These are phyloP conservation scores for Prunella fulvescens DNA, from an alignment of 2,113 vertebrate genomes.

Conservation along the genomic window DNA sequence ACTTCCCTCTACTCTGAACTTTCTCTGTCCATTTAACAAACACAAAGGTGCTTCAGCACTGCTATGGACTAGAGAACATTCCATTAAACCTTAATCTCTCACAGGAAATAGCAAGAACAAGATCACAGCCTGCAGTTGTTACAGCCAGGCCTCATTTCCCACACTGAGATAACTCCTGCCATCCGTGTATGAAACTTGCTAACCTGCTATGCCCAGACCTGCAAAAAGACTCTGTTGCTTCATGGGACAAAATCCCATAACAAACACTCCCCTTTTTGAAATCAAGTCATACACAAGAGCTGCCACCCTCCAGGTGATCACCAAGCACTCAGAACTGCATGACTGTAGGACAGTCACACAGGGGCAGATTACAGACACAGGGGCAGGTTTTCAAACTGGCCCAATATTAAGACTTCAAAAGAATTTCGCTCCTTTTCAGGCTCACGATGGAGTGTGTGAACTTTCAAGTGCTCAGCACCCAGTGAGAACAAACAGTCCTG, in stretches of 20 bases:
- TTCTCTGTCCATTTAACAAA: neutral
- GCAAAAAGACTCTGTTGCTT: neutral
- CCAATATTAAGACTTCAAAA: neutral
- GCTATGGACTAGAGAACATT: neutral
- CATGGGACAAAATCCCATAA: neutral
- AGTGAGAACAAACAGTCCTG: conserved; percentile 49
- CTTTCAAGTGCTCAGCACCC: neutral
- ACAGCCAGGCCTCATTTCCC: neutral
- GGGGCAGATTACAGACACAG: neutral
- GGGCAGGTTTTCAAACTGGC: neutral
- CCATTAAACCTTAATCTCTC: neutral
- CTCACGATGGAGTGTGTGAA: neutral
- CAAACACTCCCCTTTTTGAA: neutral
- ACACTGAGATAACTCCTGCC: neutral
- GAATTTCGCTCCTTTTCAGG: neutral
- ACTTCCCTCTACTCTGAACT: neutral
- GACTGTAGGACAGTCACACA: neutral
- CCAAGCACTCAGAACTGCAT: neutral
- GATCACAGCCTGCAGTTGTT: neutral
- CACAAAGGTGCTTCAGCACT: neutral
- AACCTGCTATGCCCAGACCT: neutral
- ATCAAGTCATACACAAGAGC: neutral
- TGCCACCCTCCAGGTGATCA: neutral
- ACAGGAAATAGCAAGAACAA: neutral
- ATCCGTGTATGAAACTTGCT: neutral